Conservation (phyloP, 2,888 invertebrate genomes). For the Metacarcinus magister region DNA sequence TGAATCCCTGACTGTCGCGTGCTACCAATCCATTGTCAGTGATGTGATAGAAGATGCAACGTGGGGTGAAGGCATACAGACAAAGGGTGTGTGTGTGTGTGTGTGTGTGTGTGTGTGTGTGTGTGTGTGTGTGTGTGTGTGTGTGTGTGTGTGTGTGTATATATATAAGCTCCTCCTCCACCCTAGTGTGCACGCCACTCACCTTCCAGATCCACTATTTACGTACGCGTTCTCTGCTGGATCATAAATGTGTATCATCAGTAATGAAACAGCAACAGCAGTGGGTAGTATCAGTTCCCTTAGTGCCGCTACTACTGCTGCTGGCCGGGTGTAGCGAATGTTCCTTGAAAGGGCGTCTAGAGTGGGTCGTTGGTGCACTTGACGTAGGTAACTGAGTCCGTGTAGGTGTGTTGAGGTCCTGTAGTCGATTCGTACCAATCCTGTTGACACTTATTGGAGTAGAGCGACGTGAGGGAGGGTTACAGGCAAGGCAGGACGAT, state of each 20-base stretch:
- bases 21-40: background rate
- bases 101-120: background rate
- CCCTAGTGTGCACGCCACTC: background rate
- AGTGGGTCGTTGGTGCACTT: background rate
- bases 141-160: background rate
- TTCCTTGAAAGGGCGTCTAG: background rate
- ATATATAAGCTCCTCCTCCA: background rate
- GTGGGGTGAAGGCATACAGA: background rate
- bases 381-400: background rate
- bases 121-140: background rate
- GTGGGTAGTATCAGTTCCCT: background rate
- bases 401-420: background rate
- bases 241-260: background rate
- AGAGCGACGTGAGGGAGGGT: background rate
- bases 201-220: background rate
- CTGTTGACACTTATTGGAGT: constrained; percentile 34
- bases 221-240: background rate
- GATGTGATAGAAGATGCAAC: background rate
- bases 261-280: background rate
- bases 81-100: background rate
- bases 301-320: background rate
- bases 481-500: background rate
- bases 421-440: background rate
- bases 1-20: background rate
- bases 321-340: background rate